Conservation (phyloP, 2,113 vertebrate genomes). For the Ictalurus furcatus region DNA sequence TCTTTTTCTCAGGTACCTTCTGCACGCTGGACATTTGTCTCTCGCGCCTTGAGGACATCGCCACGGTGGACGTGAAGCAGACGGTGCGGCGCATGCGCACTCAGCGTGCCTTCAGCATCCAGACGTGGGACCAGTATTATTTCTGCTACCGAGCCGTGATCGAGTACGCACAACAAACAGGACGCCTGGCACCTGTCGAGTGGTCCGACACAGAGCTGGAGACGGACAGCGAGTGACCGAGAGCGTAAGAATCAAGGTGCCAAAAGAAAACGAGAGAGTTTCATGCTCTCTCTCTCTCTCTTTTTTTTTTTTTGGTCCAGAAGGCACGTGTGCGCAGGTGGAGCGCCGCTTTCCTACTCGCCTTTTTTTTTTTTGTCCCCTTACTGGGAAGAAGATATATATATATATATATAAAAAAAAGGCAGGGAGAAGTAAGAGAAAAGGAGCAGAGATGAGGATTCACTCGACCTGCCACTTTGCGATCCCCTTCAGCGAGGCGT, state of each 20-base stretch:
- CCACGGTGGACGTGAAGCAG: constrained; percentile 73
- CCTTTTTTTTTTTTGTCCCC: constrained; percentile 19
- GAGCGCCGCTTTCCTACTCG: constrained; percentile 2
- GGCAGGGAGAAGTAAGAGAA: constrained; percentile 44
- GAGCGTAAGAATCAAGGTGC: constrained; percentile 43
- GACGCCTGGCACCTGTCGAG: constrained; percentile 75
- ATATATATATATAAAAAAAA: neutral
- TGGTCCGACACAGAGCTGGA: constrained; percentile 82
- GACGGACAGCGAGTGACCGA: constrained; percentile 78
- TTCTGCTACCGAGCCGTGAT: constrained; percentile 79
- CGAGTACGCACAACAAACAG: constrained; percentile 75
- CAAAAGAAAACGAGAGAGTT: neutral
- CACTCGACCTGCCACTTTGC: constrained; percentile 67
- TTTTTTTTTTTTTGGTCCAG: neutral
- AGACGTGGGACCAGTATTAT: constrained; percentile 82
- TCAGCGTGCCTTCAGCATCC: constrained; percentile 79
- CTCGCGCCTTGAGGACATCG: constrained; percentile 76
- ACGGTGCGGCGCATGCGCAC: constrained; percentile 77
- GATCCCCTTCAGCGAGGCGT: constrained; percentile 41
- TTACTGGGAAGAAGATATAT: constrained; percentile 29
- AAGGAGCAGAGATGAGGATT: constrained; percentile 35
- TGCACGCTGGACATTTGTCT: constrained; percentile 81
- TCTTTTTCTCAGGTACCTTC: constrained; percentile 70
- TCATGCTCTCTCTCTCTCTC: neutral
- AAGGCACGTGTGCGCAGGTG: constrained; percentile 8